Conservation (phyloP, 2,113 vertebrate species). For the Phaethon lepturus region DNA sequence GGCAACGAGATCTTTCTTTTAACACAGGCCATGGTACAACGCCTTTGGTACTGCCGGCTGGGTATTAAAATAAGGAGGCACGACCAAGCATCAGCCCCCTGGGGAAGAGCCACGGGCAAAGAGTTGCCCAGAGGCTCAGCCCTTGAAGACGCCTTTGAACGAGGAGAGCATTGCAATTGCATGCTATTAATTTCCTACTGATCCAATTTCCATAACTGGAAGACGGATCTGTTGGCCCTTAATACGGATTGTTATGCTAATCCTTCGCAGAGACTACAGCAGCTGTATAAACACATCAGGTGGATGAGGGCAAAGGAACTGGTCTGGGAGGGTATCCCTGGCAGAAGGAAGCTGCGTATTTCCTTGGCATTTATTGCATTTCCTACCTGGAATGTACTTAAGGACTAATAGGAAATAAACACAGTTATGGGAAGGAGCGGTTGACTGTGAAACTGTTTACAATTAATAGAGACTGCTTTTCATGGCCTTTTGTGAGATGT, state of each 20-base stretch:
- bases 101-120: neutral
- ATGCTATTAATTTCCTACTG: neutral
- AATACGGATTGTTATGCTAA: neutral
- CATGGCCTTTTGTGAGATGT: neutral
- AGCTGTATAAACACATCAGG: neutral
- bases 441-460: neutral
- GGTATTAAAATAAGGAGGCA: neutral
- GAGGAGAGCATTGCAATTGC: neutral
- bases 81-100: rapidly evolving
- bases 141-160: neutral
- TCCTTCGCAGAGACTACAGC: neutral
- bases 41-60: neutral
- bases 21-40: neutral
- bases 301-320: neutral
- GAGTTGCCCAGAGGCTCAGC: neutral
- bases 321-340: neutral
- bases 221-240: neutral
- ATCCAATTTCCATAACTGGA: neutral
- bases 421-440: neutral
- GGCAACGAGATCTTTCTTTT: neutral
- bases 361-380: neutral
- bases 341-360: neutral
- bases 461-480: neutral
- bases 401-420: conserved; percentile 13
- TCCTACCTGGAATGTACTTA: conserved; percentile 13